Evolutionary conservation across 1,140 invertebrate genomes (phyloP), one percentile per base, ranked within the genome.

Genomic region (Conus ventricosus): DNA sequence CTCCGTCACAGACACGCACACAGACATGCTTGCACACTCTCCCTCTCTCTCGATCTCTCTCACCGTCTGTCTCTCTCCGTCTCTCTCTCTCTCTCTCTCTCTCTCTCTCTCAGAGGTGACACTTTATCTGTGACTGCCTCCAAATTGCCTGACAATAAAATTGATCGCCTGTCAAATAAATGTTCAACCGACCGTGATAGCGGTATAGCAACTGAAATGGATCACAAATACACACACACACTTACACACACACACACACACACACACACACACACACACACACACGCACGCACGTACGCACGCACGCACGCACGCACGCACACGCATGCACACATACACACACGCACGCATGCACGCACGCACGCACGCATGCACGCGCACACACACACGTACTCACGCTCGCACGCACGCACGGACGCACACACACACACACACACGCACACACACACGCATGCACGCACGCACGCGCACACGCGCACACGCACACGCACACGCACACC

Each of bases 221-320:
- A 39, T 39, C 39, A 39, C 39, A 39, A 17, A 1, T 20, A 71
- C 67, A 71, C 67, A n/a, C 20, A 71, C 67, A 20, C 67, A 71
- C 67, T 1, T 8, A 71, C 20, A 71, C 67, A 5, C 67, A 71
- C 67, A 23, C 13, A 71, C 8, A 15, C 67, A 11, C 67, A 23
- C 67, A 71, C 8, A 23, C 17, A 71, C 8, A 11, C 4, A 39
- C 76, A 27, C n/a, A 78, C 5, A 39, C 76, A 78, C 76, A 78
- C 5, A 27, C 76, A 78, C 76, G 39, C 25, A 78, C 76, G 39
- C 17, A 39, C 76, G 39, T 25, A 78, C n/a, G 7, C 17, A 78
- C 76, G 20, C 76, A 83, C 53, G 25, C 81, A 23, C 53, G 25
- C 81, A 55, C 53, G 39, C 81, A 83, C 53, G 23, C 81, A 83